Percentiles rank a stretch among this genome's conserved stretches.
These are phyloP conservation scores for Aix galericulata DNA, from an alignment of 2,113 vertebrate genomes.

Conservation along the genomic window DNA sequence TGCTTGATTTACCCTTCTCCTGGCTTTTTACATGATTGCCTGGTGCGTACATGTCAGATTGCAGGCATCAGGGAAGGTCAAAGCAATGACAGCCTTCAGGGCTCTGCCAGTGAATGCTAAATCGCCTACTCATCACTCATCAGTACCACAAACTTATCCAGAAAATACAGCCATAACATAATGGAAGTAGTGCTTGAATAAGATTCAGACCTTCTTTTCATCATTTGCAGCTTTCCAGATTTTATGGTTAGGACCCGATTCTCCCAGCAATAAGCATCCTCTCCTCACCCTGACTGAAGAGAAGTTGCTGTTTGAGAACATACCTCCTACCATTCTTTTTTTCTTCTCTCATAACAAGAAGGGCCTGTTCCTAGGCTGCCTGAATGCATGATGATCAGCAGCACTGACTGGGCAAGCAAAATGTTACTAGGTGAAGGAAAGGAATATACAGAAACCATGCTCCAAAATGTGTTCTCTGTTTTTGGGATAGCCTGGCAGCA, in stretches of 20 bases:
- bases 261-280: background rate
- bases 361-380: background rate
- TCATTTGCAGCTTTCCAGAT: background rate
- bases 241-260: conserved; percentile 10
- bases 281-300: background rate
- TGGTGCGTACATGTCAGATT: background rate
- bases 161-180: background rate
- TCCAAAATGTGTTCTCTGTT: background rate
- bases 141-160: conserved; percentile 40
- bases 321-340: background rate
- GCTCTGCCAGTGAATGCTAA: conserved; percentile 5
- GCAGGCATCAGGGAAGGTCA: background rate
- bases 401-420: background rate
- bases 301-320: background rate
- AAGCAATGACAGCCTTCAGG: background rate
- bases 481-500: background rate
- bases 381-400: background rate
- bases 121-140: conserved; percentile 1
- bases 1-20: conserved; percentile 12
- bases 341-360: background rate
- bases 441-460: background rate
- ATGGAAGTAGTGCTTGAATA: conserved; percentile 24
- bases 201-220: conserved; percentile 14
- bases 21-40: conserved; percentile 12
- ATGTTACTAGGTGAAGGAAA: background rate